These are phyloP conservation scores for Porphyrio hochstetteri DNA, from an alignment of 2,113 vertebrate genomes.

Conservation along the genomic window DNA sequence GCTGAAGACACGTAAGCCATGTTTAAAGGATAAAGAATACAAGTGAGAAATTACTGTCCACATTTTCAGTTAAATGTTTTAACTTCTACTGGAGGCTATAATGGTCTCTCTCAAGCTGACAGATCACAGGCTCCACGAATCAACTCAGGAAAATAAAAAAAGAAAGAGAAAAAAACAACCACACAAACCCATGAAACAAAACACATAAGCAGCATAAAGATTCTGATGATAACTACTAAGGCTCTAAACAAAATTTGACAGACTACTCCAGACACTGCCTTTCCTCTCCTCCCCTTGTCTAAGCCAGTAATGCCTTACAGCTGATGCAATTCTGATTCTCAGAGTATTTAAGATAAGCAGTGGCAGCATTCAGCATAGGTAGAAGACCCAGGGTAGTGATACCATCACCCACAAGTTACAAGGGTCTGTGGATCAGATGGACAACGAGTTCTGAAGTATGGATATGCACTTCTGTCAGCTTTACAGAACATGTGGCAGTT, in stretches of 20 bases:
- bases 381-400: background rate
- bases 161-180: background rate
- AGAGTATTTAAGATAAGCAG: background rate
- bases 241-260: background rate
- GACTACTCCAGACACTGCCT: background rate
- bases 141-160: background rate
- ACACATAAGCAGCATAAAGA: background rate
- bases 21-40: background rate
- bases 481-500: background rate
- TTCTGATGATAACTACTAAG: background rate
- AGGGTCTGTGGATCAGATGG: background rate
- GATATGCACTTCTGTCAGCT: background rate
- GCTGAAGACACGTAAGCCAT: background rate
- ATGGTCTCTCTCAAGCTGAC: background rate
- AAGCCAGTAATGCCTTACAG: background rate
- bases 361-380: background rate
- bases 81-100: background rate
- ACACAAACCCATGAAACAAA: too few species aligned
- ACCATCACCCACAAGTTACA: background rate
- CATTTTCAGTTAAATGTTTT: background rate
- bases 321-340: background rate
- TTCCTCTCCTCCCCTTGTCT: background rate
- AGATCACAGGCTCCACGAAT: background rate
- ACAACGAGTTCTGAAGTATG: background rate
- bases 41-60: background rate